These are phyloP conservation scores for Zootoca vivipara DNA, from an alignment of 2,113 vertebrate species.

Conservation along the genomic window DNA sequence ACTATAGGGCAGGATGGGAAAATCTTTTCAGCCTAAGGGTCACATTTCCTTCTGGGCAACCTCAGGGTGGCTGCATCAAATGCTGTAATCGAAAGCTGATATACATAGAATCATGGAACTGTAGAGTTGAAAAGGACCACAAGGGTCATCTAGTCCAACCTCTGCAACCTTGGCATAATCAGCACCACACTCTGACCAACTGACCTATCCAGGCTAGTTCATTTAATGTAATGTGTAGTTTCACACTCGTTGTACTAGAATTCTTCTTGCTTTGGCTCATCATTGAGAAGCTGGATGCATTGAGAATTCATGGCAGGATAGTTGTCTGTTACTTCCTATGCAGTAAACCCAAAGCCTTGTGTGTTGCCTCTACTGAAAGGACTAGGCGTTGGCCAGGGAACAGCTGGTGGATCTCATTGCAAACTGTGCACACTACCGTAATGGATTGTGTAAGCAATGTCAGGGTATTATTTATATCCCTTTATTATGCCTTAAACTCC, in stretches of 20 bases:
- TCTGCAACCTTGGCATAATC: no score
- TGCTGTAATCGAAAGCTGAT: background rate
- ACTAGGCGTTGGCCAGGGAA: accelerated
- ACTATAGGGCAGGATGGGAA: no score
- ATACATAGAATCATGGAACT: no score
- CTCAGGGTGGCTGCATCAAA: no score
- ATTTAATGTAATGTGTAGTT: background rate
- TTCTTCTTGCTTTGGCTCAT: no score
- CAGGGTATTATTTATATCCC: constrained; percentile 69
- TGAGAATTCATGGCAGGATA: background rate
- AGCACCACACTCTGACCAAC: no score
- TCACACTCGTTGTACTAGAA: background rate
- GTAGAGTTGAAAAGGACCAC: no score
- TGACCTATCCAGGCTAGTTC: no score
- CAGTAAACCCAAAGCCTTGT: background rate
- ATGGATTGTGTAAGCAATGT: constrained; percentile 33
- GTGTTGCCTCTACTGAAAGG: background rate
- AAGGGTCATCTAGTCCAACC: no score
- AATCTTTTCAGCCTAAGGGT: no score
- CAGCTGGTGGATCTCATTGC: constrained; percentile 52
- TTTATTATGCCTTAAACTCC: constrained; percentile 62
- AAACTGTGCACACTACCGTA: background rate
- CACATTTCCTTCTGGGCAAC: no score
- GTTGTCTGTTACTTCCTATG: background rate
- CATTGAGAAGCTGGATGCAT: background rate